Percentiles rank a stretch among this genome's conserved stretches.
Evolutionary conservation across 2,797 vertebrate species (phyloP).

Genomic region (Coluber constrictor): DNA sequence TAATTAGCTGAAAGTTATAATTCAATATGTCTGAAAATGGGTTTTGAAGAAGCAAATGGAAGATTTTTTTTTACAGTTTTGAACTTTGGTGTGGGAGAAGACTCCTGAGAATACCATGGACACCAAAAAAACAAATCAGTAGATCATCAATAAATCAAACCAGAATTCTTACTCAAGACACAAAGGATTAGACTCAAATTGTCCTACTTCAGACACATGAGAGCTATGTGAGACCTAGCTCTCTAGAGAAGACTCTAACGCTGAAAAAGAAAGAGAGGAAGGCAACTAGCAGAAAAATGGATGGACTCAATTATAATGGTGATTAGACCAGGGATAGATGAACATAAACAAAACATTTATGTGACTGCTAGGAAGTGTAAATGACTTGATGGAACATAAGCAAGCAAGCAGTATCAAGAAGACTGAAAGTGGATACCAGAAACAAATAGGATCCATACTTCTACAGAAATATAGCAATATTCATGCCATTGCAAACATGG

Average conservation of each 20-base stretch:
- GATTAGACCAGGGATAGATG: background rate
- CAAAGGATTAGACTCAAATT: background rate
- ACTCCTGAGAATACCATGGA: background rate
- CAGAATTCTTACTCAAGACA: background rate
- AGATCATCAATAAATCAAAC: background rate
- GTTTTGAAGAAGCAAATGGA: background rate
- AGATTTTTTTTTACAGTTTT: background rate
- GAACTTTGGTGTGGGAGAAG: background rate
- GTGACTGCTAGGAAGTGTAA: background rate
- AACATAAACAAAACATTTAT: background rate
- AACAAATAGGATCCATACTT: background rate
- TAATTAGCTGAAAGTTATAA: background rate
- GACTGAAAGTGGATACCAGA: background rate
- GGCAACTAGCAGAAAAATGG: background rate
- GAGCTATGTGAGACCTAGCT: background rate
- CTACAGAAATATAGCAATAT: background rate
- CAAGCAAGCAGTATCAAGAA: background rate
- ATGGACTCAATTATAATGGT: background rate
- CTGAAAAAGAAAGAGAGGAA: background rate
- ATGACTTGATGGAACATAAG: background rate
- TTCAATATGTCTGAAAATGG: background rate
- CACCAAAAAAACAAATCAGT: background rate
- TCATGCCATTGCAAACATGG: background rate
- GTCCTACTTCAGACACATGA: background rate
- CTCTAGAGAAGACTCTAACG: background rate